phyloP scores from a whole-genome alignment of 2,797 vertebrate genomes.

The Tragelaphus eurycerus region DNA sequence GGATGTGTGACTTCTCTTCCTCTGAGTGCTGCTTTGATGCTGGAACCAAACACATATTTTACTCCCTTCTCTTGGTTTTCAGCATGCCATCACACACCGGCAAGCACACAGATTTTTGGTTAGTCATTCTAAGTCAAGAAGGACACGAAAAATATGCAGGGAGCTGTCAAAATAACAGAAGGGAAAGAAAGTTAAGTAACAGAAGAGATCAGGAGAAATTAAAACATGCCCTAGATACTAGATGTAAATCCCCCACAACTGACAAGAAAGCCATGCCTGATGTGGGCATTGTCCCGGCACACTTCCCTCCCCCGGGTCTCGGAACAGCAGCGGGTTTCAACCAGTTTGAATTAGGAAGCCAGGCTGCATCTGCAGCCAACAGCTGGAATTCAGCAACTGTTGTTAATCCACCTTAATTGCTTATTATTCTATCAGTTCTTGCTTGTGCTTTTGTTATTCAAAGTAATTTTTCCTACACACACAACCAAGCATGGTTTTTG shows the following conservation, averaged over 20 bases:
- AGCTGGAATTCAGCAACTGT: constrained; percentile 70
- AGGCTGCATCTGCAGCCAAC: constrained; percentile 2
- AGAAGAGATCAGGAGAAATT: background rate
- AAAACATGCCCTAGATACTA: background rate
- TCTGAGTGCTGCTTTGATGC: background rate
- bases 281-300: background rate
- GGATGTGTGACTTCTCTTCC: background rate
- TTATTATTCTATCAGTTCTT: constrained; percentile 72
- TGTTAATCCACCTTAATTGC: constrained; percentile 72
- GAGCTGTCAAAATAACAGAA: background rate
- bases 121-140: background rate
- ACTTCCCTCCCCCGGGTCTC: background rate
- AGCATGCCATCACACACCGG: background rate
- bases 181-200: background rate
- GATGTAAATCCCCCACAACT: background rate
- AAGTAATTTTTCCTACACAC: constrained; percentile 62
- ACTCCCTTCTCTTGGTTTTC: background rate
- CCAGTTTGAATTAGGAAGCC: constrained; percentile 30
- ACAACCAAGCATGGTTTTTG: constrained; percentile 49
- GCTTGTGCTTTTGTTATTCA: constrained; percentile 68
- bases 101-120: background rate
- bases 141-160: background rate
- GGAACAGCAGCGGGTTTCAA: constrained; percentile 1
- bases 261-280: background rate
- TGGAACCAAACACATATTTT: background rate